These are phyloP conservation scores for Diadumene lineata DNA, from an alignment of 92 coral and sea anemone genomes.

Conservation along the genomic window DNA sequence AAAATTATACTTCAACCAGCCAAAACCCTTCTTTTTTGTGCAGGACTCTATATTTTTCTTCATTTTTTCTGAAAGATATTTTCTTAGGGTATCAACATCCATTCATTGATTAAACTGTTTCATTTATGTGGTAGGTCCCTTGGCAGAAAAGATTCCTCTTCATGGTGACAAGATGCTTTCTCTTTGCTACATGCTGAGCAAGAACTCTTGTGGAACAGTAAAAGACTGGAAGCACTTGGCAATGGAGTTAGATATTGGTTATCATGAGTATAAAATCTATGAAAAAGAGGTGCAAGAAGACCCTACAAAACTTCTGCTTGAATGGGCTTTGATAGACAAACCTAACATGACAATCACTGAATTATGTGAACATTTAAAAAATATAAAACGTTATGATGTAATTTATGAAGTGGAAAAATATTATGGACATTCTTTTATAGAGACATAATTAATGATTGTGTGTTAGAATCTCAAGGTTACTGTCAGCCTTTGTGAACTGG, in stretches of 20 bases:
- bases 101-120: too few species aligned
- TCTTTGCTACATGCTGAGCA: slow-evolving; percentile 27
- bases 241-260: slow-evolving; percentile 19
- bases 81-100: too few species aligned
- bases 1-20: too few species aligned
- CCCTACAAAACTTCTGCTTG: slow-evolving; percentile 51
- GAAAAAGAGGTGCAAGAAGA: slow-evolving; percentile 27
- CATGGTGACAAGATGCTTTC: slow-evolving; percentile 25
- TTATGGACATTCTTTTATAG: slow-evolving; percentile 14
- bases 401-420: slow-evolving; percentile 33
- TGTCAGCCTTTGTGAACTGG: too few species aligned
- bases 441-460: too few species aligned
- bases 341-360: slow-evolving; percentile 21
- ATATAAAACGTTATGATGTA: slow-evolving; percentile 58
- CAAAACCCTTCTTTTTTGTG: too few species aligned
- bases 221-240: slow-evolving; percentile 37
- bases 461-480: too few species aligned
- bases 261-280: slow-evolving; percentile 8
- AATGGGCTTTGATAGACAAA: slow-evolving; percentile 39
- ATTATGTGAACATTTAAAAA: slow-evolving; percentile 20
- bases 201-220: slow-evolving; percentile 14
- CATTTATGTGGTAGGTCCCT: too few species aligned
- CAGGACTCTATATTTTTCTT: too few species aligned
- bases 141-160: slow-evolving; percentile 15
- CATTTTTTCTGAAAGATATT: too few species aligned